Evolutionary conservation across 2,113 vertebrate species (phyloP).

Genomic region (Circaetus cinerascens): DNA sequence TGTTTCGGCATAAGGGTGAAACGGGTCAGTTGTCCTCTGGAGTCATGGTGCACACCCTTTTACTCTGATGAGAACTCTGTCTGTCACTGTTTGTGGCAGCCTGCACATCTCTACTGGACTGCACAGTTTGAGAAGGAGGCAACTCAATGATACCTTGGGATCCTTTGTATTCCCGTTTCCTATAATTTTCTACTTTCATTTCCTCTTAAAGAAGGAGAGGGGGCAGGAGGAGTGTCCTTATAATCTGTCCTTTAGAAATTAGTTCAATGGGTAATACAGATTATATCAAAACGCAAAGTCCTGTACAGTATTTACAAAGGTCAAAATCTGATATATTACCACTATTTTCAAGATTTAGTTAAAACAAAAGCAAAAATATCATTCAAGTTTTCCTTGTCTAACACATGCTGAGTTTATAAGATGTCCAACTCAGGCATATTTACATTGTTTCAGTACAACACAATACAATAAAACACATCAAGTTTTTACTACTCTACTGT

Average conservation of each 20-base stretch:
- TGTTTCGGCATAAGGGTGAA: not conserved
- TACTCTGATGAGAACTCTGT: not conserved
- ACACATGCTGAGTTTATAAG: not conserved
- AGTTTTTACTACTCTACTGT: not conserved
- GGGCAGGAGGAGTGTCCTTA: not conserved
- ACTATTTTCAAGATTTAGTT: not conserved
- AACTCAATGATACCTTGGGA: not conserved
- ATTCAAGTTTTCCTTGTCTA: not conserved
- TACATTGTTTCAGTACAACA: not conserved
- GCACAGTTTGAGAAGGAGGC: not conserved
- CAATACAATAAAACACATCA: not conserved
- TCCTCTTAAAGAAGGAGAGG: not conserved
- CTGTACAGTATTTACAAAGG: not conserved
- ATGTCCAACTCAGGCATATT: not conserved
- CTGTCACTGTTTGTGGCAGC: not conserved
- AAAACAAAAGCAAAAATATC: not conserved
- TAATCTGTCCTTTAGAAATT: not conserved
- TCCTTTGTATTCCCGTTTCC: not conserved
- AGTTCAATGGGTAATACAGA: not conserved
- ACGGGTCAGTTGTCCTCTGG: not conserved
- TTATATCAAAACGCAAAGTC: not conserved
- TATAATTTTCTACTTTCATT: not conserved
- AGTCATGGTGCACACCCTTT: not conserved
- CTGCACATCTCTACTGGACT: not conserved
- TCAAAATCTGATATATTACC: not conserved